phyloP scores from a whole-genome alignment of 2,113 vertebrate genomes.

The Thamnophis sirtalis region DNA sequence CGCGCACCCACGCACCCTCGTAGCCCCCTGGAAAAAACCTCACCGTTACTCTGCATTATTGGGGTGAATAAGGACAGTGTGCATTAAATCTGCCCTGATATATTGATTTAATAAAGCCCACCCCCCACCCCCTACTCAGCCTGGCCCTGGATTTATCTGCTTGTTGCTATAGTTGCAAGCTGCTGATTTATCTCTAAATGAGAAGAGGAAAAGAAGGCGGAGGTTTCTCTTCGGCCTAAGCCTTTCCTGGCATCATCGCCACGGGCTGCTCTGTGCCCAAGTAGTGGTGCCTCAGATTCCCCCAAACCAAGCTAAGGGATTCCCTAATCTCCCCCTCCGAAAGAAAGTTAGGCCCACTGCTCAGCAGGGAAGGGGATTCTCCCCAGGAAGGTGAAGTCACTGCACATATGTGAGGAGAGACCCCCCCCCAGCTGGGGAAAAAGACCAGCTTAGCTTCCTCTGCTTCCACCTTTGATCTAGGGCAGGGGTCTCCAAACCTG shows the following conservation, averaged over 20 bases:
- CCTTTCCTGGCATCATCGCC: not conserved
- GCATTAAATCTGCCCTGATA: slow-evolving; percentile 21
- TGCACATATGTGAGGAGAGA: not conserved
- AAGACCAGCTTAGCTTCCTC: not conserved
- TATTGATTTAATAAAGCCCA: slow-evolving; percentile 45
- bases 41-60: not conserved
- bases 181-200: slow-evolving; percentile 43
- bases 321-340: not conserved
- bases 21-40: not conserved
- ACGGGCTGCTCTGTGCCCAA: slow-evolving; percentile 19
- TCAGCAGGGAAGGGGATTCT: not conserved
- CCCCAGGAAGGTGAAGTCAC: not conserved
- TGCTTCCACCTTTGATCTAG: not conserved
- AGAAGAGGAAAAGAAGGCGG: slow-evolving; percentile 15
- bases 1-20: not conserved
- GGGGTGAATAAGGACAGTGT: not conserved
- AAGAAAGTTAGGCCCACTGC: not conserved
- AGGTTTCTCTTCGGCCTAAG: not conserved
- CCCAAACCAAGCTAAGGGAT: not conserved
- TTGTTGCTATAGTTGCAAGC: slow-evolving; percentile 48
- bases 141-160: not conserved
- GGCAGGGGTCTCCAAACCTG: not conserved
- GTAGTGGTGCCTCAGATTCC: slow-evolving; percentile 19
- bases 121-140: not conserved
- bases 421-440: not conserved